Evolutionary conservation across 2,113 vertebrate species (phyloP).

Genomic region (Tylochromis polylepis): DNA sequence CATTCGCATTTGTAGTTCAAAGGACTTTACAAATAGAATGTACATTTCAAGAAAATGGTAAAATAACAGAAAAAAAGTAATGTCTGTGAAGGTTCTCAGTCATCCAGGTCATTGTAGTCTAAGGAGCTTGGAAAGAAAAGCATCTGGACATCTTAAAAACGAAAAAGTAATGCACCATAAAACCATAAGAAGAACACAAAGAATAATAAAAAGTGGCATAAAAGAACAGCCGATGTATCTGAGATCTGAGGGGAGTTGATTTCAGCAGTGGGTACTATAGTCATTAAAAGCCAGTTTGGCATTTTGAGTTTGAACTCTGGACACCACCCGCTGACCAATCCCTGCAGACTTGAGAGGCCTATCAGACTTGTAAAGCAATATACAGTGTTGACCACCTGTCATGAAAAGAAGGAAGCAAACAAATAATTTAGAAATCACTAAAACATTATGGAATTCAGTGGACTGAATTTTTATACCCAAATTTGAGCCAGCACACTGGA

Average conservation of each 20-base stretch:
- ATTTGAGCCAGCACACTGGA: neutral
- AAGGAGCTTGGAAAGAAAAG: too few relatives aligned
- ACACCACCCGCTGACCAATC: neutral
- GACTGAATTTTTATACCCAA: neutral
- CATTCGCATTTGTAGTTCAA: neutral
- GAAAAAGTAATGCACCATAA: neutral
- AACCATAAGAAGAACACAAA: neutral
- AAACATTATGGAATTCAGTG: rapidly evolving
- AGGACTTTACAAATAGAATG: neutral
- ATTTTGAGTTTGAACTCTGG: neutral
- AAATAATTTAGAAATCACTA: neutral
- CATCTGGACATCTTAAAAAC: too few relatives aligned
- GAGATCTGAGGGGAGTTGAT: neutral
- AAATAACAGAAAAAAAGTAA: too few relatives aligned
- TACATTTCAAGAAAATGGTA: neutral
- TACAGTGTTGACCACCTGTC: neutral
- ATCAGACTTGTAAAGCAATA: neutral
- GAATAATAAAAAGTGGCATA: neutral
- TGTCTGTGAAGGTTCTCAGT: too few relatives aligned
- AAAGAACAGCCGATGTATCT: neutral
- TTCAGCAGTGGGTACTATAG: neutral
- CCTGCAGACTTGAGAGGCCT: neutral
- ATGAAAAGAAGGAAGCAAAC: neutral
- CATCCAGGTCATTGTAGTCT: too few relatives aligned
- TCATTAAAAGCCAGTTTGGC: neutral